Evolutionary conservation across 2,888 invertebrate species (phyloP).

Genomic region (Stenurella melanura): DNA sequence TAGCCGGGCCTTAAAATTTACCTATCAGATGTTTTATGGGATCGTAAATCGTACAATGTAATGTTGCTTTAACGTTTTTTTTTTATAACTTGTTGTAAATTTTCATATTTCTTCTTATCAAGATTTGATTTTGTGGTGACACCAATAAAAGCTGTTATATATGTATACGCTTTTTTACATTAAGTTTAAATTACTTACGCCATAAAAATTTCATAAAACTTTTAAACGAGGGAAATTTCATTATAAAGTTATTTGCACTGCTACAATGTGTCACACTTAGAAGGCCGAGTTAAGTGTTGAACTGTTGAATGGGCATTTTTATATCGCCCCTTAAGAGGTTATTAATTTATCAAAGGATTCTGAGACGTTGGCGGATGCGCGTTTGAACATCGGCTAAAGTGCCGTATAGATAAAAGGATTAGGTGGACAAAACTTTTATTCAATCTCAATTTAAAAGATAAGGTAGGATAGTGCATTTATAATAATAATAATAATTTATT

Average conservation of each 20-base stretch:
- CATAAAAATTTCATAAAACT: constrained; percentile 19
- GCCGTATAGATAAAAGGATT: too few species aligned
- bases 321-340: background rate
- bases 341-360: background rate
- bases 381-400: too few species aligned
- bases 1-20: constrained; percentile 35
- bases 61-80: constrained; percentile 36
- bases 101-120: constrained; percentile 35
- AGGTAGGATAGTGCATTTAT: too few species aligned
- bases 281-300: background rate
- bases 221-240: constrained; percentile 4
- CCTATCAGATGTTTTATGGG: constrained; percentile 32
- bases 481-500: too few species aligned
- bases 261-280: background rate
- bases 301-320: background rate
- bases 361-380: background rate
- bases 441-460: too few species aligned
- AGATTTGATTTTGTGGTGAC: constrained; percentile 33
- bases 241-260: background rate
- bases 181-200: constrained; percentile 16
- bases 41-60: constrained; percentile 37
- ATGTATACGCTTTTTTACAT: constrained; percentile 5
- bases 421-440: too few species aligned
- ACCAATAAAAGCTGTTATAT: constrained; percentile 27
- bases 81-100: constrained; percentile 40